Evolutionary conservation across 2,888 invertebrate species (phyloP).

Genomic region (Scaptodrosophila latifasciaeformis): DNA sequence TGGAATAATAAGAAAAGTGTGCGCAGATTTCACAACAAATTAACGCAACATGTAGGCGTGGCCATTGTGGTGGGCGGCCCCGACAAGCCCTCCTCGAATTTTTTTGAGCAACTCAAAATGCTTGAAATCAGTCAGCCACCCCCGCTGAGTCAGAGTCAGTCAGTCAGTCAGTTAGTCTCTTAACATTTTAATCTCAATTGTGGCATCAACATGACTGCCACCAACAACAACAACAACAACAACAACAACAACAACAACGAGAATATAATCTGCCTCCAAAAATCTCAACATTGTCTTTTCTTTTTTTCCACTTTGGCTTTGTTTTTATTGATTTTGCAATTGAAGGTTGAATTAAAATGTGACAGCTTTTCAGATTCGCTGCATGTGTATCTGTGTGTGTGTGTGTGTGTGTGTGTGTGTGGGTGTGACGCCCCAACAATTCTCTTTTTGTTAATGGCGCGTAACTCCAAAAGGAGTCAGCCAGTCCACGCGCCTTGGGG

Average conservation of each 20-base stretch:
- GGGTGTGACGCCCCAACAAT: no score
- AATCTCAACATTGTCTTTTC: constrained; percentile 26
- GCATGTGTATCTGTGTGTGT: background rate
- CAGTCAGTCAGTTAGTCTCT: constrained; percentile 22
- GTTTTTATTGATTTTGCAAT: constrained; percentile 48
- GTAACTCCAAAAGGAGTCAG: no score
- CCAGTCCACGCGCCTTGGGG: no score
- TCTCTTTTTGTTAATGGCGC: constrained; percentile 18
- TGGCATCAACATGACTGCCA: constrained; percentile 28
- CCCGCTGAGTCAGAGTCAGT: no score
- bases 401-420: background rate
- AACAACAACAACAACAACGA: constrained; percentile 8
- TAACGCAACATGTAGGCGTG: constrained; percentile 27
- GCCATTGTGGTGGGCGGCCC: constrained; percentile 27
- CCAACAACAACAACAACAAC: constrained; percentile 11
- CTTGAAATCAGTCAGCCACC: no score
- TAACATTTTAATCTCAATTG: constrained; percentile 34
- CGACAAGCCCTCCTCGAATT: no score
- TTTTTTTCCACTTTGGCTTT: constrained; percentile 6
- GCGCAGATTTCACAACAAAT: constrained; percentile 50
- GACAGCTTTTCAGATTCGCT: background rate
- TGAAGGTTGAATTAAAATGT: constrained; percentile 51
- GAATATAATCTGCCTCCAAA: constrained; percentile 33
- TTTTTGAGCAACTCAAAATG: background rate
- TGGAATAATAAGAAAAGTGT: constrained; percentile 37